phyloP scores from a whole-genome alignment of 1,140 invertebrate genomes.

The Campoletis sonorensis region DNA sequence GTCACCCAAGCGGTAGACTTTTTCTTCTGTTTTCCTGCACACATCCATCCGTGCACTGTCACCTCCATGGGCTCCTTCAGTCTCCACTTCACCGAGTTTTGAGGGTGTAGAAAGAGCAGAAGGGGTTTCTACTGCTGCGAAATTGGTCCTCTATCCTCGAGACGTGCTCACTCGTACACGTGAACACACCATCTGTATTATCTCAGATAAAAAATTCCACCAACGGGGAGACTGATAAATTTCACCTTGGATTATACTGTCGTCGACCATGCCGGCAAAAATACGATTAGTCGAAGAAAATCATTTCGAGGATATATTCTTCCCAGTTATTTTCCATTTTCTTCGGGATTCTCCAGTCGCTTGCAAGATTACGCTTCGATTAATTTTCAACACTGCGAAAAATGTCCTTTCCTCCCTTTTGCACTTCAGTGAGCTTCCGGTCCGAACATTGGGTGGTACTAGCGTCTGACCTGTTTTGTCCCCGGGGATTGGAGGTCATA shows the following conservation, averaged over 20 bases:
- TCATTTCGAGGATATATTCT: background rate
- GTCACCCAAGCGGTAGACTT: background rate
- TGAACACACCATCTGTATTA: background rate
- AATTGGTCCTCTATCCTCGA: conserved; percentile 17
- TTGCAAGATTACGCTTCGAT: no score
- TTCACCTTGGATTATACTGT: background rate
- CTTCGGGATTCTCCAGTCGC: background rate
- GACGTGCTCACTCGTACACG: background rate
- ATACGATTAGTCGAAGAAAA: background rate
- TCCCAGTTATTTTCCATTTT: background rate
- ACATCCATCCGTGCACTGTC: conserved; percentile 7
- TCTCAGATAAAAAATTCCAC: background rate
- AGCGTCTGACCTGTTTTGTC: no score
- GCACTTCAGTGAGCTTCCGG: background rate
- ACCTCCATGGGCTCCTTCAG: conserved; percentile 11
- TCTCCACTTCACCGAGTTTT: background rate
- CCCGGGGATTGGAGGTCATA: no score
- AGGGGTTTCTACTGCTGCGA: background rate
- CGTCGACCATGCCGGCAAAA: background rate
- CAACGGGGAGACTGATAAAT: background rate
- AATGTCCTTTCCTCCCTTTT: background rate
- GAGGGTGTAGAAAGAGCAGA: background rate
- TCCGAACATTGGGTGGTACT: no score
- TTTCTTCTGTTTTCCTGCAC: conserved; percentile 1
- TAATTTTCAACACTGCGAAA: no score